phyloP scores from a whole-genome alignment of 1,140 invertebrate genomes.

The Diachasma alloeum region DNA sequence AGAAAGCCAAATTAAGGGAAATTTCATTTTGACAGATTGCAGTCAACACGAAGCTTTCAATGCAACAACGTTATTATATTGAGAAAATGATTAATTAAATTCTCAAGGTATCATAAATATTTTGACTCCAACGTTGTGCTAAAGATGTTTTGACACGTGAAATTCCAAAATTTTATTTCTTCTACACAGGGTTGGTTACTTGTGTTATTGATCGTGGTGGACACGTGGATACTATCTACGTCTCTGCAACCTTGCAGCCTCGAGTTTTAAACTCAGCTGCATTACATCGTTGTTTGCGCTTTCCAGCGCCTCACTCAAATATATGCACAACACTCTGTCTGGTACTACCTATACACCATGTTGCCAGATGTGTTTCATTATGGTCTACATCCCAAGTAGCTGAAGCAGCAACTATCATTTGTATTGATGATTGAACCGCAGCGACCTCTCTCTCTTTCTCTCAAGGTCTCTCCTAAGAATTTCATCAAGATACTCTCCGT shows the following conservation, averaged over 20 bases:
- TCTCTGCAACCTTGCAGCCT: background rate
- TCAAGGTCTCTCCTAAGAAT: background rate
- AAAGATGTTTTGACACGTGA: background rate
- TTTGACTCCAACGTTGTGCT: too few relatives aligned
- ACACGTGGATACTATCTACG: constrained; percentile 1
- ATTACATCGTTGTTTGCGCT: background rate
- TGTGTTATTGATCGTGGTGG: constrained; percentile 6
- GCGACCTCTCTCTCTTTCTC: too few relatives aligned
- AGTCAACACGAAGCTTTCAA: too few relatives aligned
- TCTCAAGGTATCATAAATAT: background rate
- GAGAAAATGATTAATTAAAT: too few relatives aligned
- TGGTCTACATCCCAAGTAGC: too few relatives aligned
- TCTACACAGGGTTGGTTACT: background rate
- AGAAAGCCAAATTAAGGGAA: constrained; percentile 16
- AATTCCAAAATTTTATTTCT: background rate
- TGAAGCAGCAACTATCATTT: background rate
- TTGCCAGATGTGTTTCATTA: background rate
- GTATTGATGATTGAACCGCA: too few relatives aligned
- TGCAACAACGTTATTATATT: too few relatives aligned
- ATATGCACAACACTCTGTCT: background rate
- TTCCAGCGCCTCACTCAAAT: background rate
- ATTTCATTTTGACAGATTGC: background rate
- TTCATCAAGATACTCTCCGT: background rate
- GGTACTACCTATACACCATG: background rate
- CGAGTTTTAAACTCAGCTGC: background rate